These are phyloP conservation scores for Tiliqua scincoides DNA, from an alignment of 2,113 vertebrate species.

Conservation along the genomic window DNA sequence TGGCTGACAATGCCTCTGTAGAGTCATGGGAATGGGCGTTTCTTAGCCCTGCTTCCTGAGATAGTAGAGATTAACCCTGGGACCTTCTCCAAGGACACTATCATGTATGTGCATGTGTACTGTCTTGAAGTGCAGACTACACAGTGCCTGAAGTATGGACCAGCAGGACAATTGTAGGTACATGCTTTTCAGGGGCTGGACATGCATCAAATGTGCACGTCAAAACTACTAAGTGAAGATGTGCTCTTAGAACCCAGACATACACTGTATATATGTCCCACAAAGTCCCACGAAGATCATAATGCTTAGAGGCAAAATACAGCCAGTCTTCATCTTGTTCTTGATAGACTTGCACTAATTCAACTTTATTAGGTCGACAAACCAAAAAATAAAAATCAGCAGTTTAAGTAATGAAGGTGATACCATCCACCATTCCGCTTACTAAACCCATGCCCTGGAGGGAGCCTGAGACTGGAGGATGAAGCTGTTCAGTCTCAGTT, in stretches of 20 bases:
- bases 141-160: not conserved
- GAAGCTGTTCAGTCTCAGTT: no score
- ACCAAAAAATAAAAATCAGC: no score
- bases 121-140: not conserved
- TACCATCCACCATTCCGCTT: no score
- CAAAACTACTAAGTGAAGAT: not conserved
- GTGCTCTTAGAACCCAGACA: not conserved
- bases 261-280: not conserved
- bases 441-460: no score
- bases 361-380: no score
- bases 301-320: not conserved
- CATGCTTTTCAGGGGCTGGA: not conserved
- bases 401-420: no score
- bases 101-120: no score
- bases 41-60: not conserved
- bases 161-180: not conserved
- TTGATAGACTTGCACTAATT: no score
- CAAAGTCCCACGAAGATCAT: not conserved
- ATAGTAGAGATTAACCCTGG: not conserved
- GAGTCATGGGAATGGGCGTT: no score
- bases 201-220: not conserved
- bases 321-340: not conserved
- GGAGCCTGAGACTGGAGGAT: no score
- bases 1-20: no score
- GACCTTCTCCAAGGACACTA: not conserved